Percentiles rank a stretch among this genome's conserved stretches.
These are phyloP conservation scores for Sorex maritimensis DNA, from an alignment of 2,797 vertebrate genomes.

Conservation along the genomic window DNA sequence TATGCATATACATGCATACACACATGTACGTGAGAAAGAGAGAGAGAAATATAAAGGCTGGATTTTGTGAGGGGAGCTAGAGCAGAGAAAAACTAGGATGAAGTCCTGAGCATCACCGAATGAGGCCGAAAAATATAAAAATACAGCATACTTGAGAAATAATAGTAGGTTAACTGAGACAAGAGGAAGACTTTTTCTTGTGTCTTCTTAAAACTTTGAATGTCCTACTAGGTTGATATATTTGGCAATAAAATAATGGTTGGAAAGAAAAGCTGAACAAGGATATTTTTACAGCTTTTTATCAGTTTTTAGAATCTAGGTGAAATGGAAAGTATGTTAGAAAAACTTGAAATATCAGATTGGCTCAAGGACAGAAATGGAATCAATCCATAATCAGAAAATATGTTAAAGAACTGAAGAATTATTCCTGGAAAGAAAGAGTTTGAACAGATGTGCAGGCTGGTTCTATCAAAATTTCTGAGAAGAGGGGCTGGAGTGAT, in stretches of 20 bases:
- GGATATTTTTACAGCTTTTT: background rate
- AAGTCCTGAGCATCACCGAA: no score
- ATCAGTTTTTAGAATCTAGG: slow-evolving; percentile 33
- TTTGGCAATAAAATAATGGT: slow-evolving; percentile 36
- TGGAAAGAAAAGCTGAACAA: slow-evolving; percentile 26
- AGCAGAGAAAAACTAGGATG: no score
- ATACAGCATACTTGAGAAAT: background rate
- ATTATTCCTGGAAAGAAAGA: slow-evolving; percentile 36
- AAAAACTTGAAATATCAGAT: slow-evolving; percentile 31
- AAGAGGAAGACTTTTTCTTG: background rate
- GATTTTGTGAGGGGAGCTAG: no score
- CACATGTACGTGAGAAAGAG: background rate
- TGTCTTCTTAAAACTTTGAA: background rate
- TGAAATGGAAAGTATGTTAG: slow-evolving; percentile 55
- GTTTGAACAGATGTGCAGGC: no score
- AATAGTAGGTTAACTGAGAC: background rate
- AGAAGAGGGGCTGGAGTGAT: background rate
- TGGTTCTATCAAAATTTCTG: background rate
- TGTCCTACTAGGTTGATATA: background rate
- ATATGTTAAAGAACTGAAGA: slow-evolving; percentile 9
- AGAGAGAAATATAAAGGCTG: no score
- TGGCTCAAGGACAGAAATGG: slow-evolving; percentile 4
- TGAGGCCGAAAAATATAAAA: no score
- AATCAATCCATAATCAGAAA: slow-evolving; percentile 50
- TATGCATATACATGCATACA: no score